These are phyloP conservation scores for Lysiphlebus fabarum DNA, from an alignment of 1,140 invertebrate species.

Conservation along the genomic window DNA sequence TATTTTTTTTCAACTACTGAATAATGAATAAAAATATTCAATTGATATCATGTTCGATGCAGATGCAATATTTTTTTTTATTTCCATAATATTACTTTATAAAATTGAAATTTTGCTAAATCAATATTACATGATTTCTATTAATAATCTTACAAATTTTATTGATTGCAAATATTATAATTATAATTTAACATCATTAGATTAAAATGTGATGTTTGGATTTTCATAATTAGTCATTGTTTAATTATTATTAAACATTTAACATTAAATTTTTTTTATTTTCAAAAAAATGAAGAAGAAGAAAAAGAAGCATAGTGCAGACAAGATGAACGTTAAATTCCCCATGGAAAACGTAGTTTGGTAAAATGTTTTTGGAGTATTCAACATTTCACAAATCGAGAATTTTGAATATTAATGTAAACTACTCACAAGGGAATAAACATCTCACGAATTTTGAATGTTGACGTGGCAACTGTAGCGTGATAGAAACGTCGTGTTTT, in stretches of 20 bases:
- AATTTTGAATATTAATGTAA: constrained; percentile 16
- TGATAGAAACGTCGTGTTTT: neutral
- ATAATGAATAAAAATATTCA: too few relatives aligned
- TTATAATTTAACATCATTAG: neutral
- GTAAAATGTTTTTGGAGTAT: neutral
- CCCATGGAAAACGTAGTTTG: neutral
- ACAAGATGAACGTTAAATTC: constrained; percentile 12
- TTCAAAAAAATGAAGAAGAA: too few relatives aligned
- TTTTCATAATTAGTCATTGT: constrained; percentile 3
- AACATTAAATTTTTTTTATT: too few relatives aligned
- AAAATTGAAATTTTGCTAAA: too few relatives aligned
- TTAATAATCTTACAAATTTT: too few relatives aligned
- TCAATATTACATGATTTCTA: too few relatives aligned
- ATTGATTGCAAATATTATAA: too few relatives aligned
- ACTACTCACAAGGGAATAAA: constrained; percentile 4
- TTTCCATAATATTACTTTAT: too few relatives aligned
- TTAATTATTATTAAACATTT: too few relatives aligned
- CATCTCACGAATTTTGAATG: neutral
- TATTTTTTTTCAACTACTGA: too few relatives aligned
- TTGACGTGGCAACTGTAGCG: neutral
- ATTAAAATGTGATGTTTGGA: neutral
- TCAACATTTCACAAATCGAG: constrained; percentile 5
- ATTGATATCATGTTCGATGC: too few relatives aligned
- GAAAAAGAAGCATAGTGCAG: neutral
- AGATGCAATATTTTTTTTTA: too few relatives aligned